Percentiles rank a stretch among this genome's conserved stretches.
Conservation (phyloP, 2,888 invertebrate genomes). For the Polydrusus pterygomalis region DNA sequence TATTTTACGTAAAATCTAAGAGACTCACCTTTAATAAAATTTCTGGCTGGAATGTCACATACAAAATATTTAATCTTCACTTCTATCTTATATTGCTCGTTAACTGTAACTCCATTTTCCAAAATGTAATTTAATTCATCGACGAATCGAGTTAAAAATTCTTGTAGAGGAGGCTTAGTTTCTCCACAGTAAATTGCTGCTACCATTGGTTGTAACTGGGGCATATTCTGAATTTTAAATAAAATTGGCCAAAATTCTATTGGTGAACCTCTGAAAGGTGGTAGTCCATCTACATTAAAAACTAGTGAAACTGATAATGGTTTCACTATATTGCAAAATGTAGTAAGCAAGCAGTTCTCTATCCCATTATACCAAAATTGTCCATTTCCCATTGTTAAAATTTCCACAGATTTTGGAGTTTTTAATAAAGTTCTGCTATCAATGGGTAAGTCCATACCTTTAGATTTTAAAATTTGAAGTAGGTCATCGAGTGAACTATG, state of each 20-base stretch:
- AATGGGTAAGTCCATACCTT: neutral
- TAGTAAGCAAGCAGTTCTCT: neutral
- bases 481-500: neutral
- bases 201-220: conserved; percentile 41
- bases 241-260: neutral
- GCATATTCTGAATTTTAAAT: neutral
- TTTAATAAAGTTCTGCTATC: neutral
- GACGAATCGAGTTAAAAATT: conserved; percentile 52
- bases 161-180: conserved; percentile 54
- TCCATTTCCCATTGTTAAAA: neutral
- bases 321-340: no score
- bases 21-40: conserved; percentile 55
- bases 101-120: conserved; percentile 31
- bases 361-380: conserved; percentile 3
- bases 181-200: conserved; percentile 56
- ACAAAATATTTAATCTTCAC: conserved; percentile 36
- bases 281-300: no score
- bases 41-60: conserved; percentile 55
- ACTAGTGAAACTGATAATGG: no score
- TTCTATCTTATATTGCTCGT: conserved; percentile 24
- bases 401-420: neutral
- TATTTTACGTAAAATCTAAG: neutral
- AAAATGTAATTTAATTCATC: conserved; percentile 54
- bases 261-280: neutral
- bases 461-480: neutral